These are phyloP conservation scores for Gymnarchus niloticus DNA, from an alignment of 2,113 vertebrate species.

Conservation along the genomic window DNA sequence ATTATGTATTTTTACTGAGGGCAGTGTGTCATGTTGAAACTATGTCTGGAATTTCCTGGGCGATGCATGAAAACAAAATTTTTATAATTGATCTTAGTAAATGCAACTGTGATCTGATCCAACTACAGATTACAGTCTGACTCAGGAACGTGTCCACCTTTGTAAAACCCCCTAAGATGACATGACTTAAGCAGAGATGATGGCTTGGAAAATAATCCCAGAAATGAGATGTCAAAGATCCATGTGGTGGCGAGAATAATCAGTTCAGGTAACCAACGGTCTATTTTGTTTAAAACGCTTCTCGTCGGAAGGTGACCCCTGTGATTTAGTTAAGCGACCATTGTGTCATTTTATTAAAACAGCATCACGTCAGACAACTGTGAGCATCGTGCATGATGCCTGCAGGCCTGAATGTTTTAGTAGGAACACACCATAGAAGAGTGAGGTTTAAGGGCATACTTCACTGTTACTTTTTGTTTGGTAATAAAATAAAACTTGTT, in stretches of 20 bases:
- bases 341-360: conserved; percentile 13
- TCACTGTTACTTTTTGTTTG: background rate
- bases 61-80: background rate
- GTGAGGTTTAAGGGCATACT: background rate
- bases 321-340: conserved; percentile 11
- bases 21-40: background rate
- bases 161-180: background rate
- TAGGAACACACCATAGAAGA: background rate
- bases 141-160: background rate
- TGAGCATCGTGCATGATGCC: background rate
- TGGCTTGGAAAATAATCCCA: conserved; percentile 8
- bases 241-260: background rate
- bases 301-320: background rate
- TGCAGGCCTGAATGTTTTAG: background rate
- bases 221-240: conserved; percentile 7
- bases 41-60: background rate
- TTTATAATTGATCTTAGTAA: background rate
- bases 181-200: background rate
- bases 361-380: background rate
- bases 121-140: background rate
- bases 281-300: conserved; percentile 10
- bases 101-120: background rate
- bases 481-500: background rate
- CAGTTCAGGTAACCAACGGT: conserved; percentile 7
- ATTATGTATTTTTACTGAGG: background rate